Conservation (phyloP, 2,797 vertebrate genomes). For the Propithecus deckenii region DNA sequence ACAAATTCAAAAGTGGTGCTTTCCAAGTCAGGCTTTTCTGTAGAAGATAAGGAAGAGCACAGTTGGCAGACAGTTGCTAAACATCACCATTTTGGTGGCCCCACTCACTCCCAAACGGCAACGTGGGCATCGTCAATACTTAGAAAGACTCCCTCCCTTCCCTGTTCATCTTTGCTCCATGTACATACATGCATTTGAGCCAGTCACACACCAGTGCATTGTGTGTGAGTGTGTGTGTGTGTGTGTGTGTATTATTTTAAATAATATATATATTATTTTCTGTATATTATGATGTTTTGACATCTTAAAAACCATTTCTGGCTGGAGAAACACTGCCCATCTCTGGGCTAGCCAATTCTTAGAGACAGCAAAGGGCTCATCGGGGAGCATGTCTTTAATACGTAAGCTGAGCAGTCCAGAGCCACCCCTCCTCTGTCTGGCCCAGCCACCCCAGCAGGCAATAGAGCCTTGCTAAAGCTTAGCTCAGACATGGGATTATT, state of each 20-base stretch:
- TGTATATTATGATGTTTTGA: neutral
- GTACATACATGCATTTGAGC: no score
- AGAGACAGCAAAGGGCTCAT: neutral
- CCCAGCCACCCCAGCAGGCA: neutral
- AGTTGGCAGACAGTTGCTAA: neutral
- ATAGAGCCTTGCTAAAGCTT: neutral
- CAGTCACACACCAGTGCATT: neutral
- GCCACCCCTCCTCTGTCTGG: neutral
- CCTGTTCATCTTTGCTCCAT: neutral
- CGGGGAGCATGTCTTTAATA: neutral
- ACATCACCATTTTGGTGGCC: neutral
- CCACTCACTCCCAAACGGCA: neutral
- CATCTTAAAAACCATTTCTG: neutral
- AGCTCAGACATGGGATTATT: neutral
- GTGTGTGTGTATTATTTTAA: no score
- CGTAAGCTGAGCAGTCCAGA: neutral
- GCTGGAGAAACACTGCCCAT: neutral
- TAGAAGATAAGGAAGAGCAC: neutral
- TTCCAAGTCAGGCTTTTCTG: slow-evolving; percentile 9
- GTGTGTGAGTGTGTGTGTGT: neutral
- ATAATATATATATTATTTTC: neutral
- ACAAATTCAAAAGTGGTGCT: neutral
- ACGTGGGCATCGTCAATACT: neutral
- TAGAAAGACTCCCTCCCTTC: neutral
- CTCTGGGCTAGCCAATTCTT: neutral